Evolutionary conservation across 2,797 vertebrate species (phyloP), one percentile per base, ranked within the genome.

Genomic region (Cynopterus sphinx): DNA sequence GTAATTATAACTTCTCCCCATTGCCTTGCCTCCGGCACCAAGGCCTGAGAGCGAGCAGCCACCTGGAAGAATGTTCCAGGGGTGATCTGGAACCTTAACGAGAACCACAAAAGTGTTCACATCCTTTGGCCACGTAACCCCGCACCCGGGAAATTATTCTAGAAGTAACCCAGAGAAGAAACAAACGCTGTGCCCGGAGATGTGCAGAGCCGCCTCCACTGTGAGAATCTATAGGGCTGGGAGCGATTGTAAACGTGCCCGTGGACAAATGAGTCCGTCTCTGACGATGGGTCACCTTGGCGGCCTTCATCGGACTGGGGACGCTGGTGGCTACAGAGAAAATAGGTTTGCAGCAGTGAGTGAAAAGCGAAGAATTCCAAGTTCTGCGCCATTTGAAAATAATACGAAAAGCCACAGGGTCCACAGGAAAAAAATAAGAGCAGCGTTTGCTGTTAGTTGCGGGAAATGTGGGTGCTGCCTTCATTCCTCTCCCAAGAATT

Each of bases 261-360:
- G 0, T 4, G 59, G 46, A 92, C 49, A 16, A 10, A 36, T 7
- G 36, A 71, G 21, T 67, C 51, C 2, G 7, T 12, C 78, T 41
- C 9, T 5, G 61, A 21, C 19, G 6, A 15, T 1, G 0, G 9
- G 2, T 15, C 36, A 2, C 61, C 41, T 51, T 28, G 0, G 24
- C 26, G 12, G n/a, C 12, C 3, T 28, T 63, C 2, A 3, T 31
- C 33, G 26, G 55, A 10, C 24, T 0, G 3, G 31, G 28, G 22
- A 33, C 10, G 12, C 70, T 0, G 28, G 65, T 10, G 33, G n/a
- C 87, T 31, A 11, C 33, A 6, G 33, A 81, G 57, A 86, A 88
- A 67, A 26, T 26, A 8, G 33, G 31, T 74, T 49, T 65, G 51
- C 43, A 28, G 2, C 61, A 39, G 46, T 61, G 31, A n/a, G 24